phyloP scores from a whole-genome alignment of 2,113 vertebrate species.

The Sander vitreus region DNA sequence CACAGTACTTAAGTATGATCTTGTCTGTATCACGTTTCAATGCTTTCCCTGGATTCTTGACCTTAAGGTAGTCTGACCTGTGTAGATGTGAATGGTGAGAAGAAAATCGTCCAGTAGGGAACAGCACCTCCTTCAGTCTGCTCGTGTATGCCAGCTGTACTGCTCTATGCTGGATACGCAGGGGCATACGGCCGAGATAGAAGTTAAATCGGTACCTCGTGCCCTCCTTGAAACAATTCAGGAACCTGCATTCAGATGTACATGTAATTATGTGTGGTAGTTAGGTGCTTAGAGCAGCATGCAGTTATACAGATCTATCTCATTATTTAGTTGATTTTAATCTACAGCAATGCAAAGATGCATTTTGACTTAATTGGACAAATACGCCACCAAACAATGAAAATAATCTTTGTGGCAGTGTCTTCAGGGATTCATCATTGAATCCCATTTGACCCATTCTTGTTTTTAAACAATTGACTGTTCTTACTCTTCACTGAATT shows the following conservation, averaged over 20 bases:
- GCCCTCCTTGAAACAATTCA: constrained; percentile 80
- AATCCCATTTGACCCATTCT: neutral
- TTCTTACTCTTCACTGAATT: constrained; percentile 85
- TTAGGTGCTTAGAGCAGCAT: neutral
- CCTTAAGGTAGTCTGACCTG: constrained; percentile 5
- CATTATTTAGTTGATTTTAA: neutral
- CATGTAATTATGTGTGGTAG: neutral
- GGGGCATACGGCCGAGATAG: constrained; percentile 85
- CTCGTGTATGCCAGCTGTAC: constrained; percentile 60
- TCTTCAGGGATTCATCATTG: neutral
- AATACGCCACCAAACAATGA: neutral
- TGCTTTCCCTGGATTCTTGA: neutral
- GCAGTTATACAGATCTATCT: neutral
- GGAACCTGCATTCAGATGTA: constrained; percentile 76
- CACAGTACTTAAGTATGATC: neutral
- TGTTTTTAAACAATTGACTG: neutral
- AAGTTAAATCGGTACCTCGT: constrained; percentile 88
- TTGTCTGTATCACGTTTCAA: neutral
- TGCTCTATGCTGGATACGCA: constrained; percentile 88
- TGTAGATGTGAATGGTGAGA: neutral
- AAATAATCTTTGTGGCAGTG: neutral
- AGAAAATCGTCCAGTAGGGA: constrained; percentile 48
- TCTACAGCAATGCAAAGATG: neutral
- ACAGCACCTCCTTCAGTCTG: constrained; percentile 73
- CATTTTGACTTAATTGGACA: neutral